phyloP scores from a whole-genome alignment of 2,888 invertebrate species.

The Pogonocherus hispidulus region DNA sequence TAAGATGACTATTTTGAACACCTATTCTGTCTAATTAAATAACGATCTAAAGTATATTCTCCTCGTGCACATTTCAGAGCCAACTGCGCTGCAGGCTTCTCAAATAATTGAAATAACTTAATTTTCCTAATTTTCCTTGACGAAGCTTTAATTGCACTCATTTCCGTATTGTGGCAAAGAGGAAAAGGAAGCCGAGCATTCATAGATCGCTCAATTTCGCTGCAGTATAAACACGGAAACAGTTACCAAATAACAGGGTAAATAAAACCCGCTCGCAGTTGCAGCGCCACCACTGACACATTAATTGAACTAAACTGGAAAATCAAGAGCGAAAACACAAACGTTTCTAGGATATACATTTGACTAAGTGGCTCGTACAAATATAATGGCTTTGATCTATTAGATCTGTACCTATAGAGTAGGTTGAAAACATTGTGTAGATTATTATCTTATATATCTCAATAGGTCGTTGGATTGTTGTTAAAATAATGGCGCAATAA shows the following conservation, averaged over 20 bases:
- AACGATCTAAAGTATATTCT: too few species aligned
- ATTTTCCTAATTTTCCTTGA: neutral
- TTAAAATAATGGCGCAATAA: too few species aligned
- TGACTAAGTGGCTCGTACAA: neutral
- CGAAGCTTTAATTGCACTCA: neutral
- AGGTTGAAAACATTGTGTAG: too few species aligned
- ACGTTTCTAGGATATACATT: neutral
- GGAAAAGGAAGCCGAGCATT: too few species aligned
- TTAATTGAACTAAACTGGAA: neutral
- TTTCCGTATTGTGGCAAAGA: neutral
- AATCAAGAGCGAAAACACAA: neutral
- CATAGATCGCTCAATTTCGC: neutral
- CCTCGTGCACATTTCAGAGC: neutral
- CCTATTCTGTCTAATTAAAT: too few species aligned
- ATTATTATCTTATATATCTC: too few species aligned
- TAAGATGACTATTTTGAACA: too few species aligned
- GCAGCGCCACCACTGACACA: neutral
- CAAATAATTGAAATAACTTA: neutral
- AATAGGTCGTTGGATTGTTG: too few species aligned
- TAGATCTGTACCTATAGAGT: too few species aligned
- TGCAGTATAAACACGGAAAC: neutral
- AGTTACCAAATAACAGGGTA: neutral
- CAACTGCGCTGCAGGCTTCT: too few species aligned
- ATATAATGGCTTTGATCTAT: constrained; percentile 2
- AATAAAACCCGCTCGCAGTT: neutral